phyloP scores from a whole-genome alignment of 2,888 invertebrate genomes.

The Odontothrips loti region DNA sequence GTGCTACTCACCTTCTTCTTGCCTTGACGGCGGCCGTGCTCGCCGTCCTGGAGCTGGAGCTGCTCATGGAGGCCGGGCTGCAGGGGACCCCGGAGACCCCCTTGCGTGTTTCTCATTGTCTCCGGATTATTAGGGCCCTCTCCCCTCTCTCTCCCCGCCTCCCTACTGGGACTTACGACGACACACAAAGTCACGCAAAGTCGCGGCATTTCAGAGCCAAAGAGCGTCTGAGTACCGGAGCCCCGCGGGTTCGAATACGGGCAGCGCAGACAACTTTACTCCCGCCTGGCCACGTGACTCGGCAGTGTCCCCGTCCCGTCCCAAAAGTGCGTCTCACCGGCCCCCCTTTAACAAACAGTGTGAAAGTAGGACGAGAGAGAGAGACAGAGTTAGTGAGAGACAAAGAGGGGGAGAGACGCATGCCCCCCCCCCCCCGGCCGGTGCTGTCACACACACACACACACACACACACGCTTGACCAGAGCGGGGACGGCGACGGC shows the following conservation, averaged over 20 bases:
- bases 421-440: too few species aligned
- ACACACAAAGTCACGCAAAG: too few species aligned
- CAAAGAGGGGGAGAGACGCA: background rate
- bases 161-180: background rate
- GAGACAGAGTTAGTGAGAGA: background rate
- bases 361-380: background rate
- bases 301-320: too few species aligned
- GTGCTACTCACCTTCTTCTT: background rate
- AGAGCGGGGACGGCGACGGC: too few species aligned
- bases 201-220: background rate
- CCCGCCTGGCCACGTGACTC: too few species aligned
- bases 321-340: background rate
- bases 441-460: too few species aligned
- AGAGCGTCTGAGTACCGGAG: background rate
- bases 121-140: constrained; percentile 12
- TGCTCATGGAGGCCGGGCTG: background rate
- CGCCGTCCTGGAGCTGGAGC: background rate
- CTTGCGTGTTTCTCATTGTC: constrained; percentile 10
- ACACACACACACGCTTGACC: too few species aligned
- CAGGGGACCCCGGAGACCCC: background rate
- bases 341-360: background rate
- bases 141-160: background rate
- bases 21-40: background rate
- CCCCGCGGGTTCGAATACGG: background rate
- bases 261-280: background rate